Base-by-base conservation (phyloP, 2,797 vertebrate species). In the Phalanger gymnotis region DNA sequence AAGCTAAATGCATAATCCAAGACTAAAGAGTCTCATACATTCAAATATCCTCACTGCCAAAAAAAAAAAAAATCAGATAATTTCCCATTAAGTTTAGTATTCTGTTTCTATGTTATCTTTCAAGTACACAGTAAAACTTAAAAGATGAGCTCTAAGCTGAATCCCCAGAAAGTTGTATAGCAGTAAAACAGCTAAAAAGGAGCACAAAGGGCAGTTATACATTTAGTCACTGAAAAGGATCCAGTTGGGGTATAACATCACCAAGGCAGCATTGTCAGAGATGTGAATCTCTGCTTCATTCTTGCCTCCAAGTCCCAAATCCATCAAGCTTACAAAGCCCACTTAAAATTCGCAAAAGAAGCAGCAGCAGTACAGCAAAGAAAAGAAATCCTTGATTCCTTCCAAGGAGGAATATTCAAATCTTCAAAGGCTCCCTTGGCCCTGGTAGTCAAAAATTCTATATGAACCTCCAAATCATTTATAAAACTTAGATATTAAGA, bases 301-400 rank as follows among this genome's bases (percentile, higher is more conserved):
- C 91, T 94, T 97, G 58, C 34, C 95, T 25, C 40, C 0, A n/a
- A 94, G 54, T 87, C n/a, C 93, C 93, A 97, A 94, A 40, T 90
- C 61, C 54, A 94, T 97, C 58, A n/a, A 95, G 96, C 95, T 27
- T 92, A 51, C 90, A 97, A 11, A 7, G 54, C 51, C 92, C 66
- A 97, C 81, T 95, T 93, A 95, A 97, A 97, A 97, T 66, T 91
- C 95, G 51, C 55, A 96, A 91, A 92, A 56, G 96, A 97, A 93
- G 25, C 53, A 91, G 96, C 81, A 52, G 55, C 53, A 30, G 51
- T 52, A 90, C 0, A 90, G 54, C 5, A 95, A 92, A 97, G 51
- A 56, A 93, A 95, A 97, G 55, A 96, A 6, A 90, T 95, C 94
- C 94, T 97, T 12, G 9, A 34, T 6, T 40, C 0, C 22, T 96